These are phyloP conservation scores for Eriocheir sinensis DNA, from an alignment of 1,140 invertebrate genomes.

Conservation along the genomic window DNA sequence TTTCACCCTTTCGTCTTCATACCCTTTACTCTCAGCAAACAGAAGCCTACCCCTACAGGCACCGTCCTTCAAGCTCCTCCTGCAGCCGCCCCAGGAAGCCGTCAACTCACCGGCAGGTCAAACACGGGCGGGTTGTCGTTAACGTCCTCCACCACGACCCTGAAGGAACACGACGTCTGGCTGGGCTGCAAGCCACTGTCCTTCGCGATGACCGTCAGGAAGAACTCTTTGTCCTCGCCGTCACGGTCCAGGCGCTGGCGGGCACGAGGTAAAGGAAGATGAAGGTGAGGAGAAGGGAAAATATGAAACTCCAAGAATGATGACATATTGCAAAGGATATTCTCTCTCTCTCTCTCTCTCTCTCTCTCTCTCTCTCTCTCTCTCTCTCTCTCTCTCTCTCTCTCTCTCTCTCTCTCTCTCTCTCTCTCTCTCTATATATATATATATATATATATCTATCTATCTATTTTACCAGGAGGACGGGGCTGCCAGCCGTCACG, in stretches of 20 bases:
- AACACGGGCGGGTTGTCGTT: slow-evolving; percentile 70
- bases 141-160: slow-evolving; percentile 62
- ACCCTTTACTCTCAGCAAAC: too few relatives aligned
- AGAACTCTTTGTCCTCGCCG: slow-evolving; percentile 65
- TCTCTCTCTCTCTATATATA: not conserved
- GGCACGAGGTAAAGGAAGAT: not conserved
- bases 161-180: slow-evolving; percentile 63
- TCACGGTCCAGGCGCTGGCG: slow-evolving; percentile 59
- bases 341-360: slow-evolving; percentile 10
- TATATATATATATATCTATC: not conserved
- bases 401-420: slow-evolving; percentile 40
- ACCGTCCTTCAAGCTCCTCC: not conserved
- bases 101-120: slow-evolving; percentile 60
- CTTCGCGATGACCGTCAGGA: slow-evolving; percentile 57
- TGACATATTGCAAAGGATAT: not conserved
- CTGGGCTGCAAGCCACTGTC: slow-evolving; percentile 39
- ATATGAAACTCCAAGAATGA: not conserved
- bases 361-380: slow-evolving; percentile 42
- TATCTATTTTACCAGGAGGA: slow-evolving; percentile 49
- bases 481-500: slow-evolving; percentile 59
- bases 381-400: slow-evolving; percentile 60
- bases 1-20: too few relatives aligned
- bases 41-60: too few relatives aligned
- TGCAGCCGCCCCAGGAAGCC: not conserved
- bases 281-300: not conserved